Evolutionary conservation across 2,888 invertebrate species (phyloP), one percentile per base, ranked within the genome.

Genomic region (Lissocephala sabroskyi): DNA sequence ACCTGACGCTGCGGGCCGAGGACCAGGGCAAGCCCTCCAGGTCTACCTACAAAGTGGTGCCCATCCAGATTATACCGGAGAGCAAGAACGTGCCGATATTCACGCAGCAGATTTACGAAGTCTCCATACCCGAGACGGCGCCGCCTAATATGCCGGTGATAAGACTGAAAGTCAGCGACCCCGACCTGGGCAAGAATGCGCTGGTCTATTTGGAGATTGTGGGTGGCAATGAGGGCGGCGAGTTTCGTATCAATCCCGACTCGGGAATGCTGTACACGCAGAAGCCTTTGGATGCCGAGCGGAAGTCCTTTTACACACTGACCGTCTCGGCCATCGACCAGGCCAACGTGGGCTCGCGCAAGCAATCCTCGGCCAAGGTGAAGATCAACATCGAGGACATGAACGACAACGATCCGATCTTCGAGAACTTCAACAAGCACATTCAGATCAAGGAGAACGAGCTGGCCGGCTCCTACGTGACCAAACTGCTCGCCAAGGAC

Each of bases 391-490:
- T 98, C 2, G 86, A 92, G 45, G 97, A 97, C 85, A 92, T 94
- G 45, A 98, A 98, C 84, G 97, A 98, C 84, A 97, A 97, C 84
- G 93, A 95, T 76, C 97, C 97, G 0, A 87, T 92, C 42, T 97
- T 97, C 82, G 92, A 93, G 64, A 87, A 88, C 50, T 83, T 88
- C 3, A 89, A 90, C 66, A 86, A 90, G 80, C 88, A 89, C 10
- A 91, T 96, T 4, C 88, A 86, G 74, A 87, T 97, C 30, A 90
- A 92, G 63, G 98, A 98, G 84, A 97, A 97, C 82, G 91, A 94
- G 75, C 91, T 95, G 0, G 89, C 93, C 5, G 96, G 96, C 1
- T 91, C 92, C 1, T 89, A 91, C 7, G 94, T 98, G 1, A 91
- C 92, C 9, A 92, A 91, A 60, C 92, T 97, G 3, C 87, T 89